Percentiles rank a stretch among this genome's conserved stretches.
Evolutionary conservation across 2,113 vertebrate species (phyloP).

Genomic region (Stictonetta naevosa): DNA sequence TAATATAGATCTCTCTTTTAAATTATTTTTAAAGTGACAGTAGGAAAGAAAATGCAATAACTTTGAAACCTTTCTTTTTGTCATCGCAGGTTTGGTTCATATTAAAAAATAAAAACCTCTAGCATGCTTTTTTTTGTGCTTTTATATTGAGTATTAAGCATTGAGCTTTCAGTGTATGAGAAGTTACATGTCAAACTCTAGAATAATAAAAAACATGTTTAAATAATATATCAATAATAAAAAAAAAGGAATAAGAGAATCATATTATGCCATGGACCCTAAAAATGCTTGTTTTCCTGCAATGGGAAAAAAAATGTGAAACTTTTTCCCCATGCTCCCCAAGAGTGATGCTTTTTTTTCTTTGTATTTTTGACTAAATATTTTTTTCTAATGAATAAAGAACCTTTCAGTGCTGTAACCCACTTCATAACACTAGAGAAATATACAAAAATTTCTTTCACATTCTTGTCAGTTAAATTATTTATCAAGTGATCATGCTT

Average conservation of each 20-base stretch:
- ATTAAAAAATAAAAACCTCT: slow-evolving; percentile 2
- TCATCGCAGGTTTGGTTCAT: not conserved
- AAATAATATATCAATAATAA: not conserved
- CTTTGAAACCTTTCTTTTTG: not conserved
- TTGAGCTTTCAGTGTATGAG: not conserved
- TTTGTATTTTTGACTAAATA: not conserved
- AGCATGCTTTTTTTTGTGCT: not conserved
- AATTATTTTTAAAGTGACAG: not conserved
- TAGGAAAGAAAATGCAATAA: not conserved
- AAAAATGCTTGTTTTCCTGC: not conserved
- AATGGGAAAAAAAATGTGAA: slow-evolving; percentile 2
- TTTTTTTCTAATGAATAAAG: slow-evolving; percentile 2
- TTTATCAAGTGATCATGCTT: slow-evolving; percentile 43
- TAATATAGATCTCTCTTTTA: not conserved
- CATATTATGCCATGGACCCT: not conserved
- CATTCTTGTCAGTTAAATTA: slow-evolving; percentile 48
- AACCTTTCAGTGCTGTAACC: slow-evolving; percentile 29
- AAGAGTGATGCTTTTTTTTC: not conserved
- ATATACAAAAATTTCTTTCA: slow-evolving; percentile 19
- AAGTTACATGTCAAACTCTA: not conserved
- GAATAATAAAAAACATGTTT: not conserved
- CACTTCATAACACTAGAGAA: not conserved
- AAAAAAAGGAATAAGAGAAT: not conserved
- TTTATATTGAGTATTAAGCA: not conserved
- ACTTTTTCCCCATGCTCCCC: not conserved